phyloP scores from a whole-genome alignment of 2,888 invertebrate species.

The Diarsia dahlii region DNA sequence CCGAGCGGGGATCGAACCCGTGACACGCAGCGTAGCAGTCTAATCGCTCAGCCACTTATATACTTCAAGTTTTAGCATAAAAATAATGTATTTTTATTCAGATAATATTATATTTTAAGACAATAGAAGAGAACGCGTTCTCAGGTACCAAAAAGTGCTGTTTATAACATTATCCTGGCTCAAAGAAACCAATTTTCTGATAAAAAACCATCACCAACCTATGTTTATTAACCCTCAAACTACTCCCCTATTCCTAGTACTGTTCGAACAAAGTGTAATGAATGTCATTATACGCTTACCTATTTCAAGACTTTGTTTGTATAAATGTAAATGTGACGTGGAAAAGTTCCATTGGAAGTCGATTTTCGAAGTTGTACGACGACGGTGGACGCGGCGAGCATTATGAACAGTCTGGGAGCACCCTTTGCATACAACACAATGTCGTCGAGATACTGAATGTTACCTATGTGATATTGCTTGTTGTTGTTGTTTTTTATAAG shows the following conservation, averaged over 20 bases:
- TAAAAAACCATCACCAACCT: background rate
- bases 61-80: background rate
- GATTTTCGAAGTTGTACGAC: conserved; percentile 85
- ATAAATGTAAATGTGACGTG: conserved; percentile 83
- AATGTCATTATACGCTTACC: conserved; percentile 62
- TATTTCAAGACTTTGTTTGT: conserved; percentile 71
- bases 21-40: too few relatives aligned
- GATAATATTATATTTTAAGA: background rate
- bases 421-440: conserved; percentile 78
- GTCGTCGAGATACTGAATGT: conserved; percentile 71
- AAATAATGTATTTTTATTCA: background rate
- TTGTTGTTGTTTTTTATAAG: conserved; percentile 44
- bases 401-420: conserved; percentile 71
- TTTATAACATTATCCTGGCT: background rate
- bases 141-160: background rate
- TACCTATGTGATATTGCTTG: conserved; percentile 64
- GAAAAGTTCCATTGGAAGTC: conserved; percentile 85
- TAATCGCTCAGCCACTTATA: too few relatives aligned
- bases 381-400: conserved; percentile 74
- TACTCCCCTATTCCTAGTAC: conserved; percentile 2
- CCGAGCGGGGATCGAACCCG: too few relatives aligned
- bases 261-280: conserved; percentile 46
- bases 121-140: background rate
- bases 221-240: background rate
- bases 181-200: background rate